Evolutionary conservation across 2,113 vertebrate genomes (phyloP).

Genomic region (Python bivittatus): DNA sequence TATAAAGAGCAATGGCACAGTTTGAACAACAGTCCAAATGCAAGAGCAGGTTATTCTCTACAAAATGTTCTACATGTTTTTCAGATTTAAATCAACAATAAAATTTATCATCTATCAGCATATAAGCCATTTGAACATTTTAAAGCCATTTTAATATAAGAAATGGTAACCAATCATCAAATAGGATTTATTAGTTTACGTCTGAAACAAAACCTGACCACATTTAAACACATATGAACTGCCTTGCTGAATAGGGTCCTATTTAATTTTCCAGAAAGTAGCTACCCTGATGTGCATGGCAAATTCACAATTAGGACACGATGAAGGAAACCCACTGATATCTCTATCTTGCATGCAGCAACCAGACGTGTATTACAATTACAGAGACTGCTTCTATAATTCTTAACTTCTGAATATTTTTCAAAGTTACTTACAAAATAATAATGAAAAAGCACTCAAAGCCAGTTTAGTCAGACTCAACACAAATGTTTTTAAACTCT

Average conservation of each 20-base stretch:
- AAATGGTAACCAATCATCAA: not conserved
- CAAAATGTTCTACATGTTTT: not conserved
- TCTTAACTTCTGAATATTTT: not conserved
- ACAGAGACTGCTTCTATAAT: not conserved
- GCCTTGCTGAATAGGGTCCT: not conserved
- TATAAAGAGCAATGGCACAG: constrained; percentile 55
- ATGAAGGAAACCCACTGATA: not conserved
- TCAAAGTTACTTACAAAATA: not conserved
- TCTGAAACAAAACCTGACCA: not conserved
- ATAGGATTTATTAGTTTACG: not conserved
- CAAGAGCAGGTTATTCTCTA: constrained; percentile 25
- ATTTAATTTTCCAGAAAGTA: not conserved
- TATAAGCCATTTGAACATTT: not conserved
- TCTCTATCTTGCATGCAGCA: not conserved
- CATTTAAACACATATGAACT: not conserved
- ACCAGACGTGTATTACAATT: not conserved
- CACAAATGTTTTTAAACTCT: not conserved
- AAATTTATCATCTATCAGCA: not conserved
- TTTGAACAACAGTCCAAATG: constrained; percentile 37
- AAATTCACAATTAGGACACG: not conserved
- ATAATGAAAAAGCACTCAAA: not conserved
- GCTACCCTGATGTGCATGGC: not conserved
- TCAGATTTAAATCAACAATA: not conserved
- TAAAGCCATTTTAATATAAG: not conserved
- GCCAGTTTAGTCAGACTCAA: not conserved